Evolutionary conservation across 1,140 invertebrate species (phyloP).

Genomic region (Nasonia longicornis): DNA sequence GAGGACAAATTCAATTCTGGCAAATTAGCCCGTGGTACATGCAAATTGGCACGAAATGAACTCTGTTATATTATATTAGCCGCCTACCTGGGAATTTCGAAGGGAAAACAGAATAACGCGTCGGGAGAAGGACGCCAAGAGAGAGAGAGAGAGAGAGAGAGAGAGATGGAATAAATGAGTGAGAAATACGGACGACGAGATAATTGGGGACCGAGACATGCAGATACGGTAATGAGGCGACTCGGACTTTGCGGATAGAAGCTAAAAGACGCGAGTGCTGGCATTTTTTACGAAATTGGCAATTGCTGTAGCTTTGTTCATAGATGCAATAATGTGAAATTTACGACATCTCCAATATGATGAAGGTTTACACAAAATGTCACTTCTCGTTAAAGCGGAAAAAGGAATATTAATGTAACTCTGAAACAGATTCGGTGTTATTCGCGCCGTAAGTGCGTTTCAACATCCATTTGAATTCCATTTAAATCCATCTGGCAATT

Average conservation of each 20-base stretch:
- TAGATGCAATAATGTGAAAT: too few species aligned
- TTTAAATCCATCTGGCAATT: conserved; percentile 51
- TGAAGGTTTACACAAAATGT: background rate
- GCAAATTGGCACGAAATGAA: conserved; percentile 69
- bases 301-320: too few species aligned
- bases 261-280: background rate
- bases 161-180: conserved; percentile 4
- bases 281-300: background rate
- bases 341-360: too few species aligned
- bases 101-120: conserved; percentile 63
- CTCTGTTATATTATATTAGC: conserved; percentile 68
- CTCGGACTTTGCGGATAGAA: conserved; percentile 52
- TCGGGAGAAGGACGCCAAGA: background rate
- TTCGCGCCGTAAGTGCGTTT: conserved; percentile 39
- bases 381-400: background rate
- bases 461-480: conserved; percentile 63
- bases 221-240: conserved; percentile 66
- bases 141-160: background rate
- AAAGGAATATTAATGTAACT: background rate
- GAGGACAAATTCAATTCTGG: conserved; percentile 64
- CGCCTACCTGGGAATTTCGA: conserved; percentile 65
- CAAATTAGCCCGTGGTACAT: conserved; percentile 66
- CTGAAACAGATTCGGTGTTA: background rate
- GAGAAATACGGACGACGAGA: conserved; percentile 51
- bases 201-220: conserved; percentile 67